Evolutionary conservation across 2,888 invertebrate species (phyloP), one percentile per base, ranked within the genome.

Genomic region (Cephalotes varians): DNA sequence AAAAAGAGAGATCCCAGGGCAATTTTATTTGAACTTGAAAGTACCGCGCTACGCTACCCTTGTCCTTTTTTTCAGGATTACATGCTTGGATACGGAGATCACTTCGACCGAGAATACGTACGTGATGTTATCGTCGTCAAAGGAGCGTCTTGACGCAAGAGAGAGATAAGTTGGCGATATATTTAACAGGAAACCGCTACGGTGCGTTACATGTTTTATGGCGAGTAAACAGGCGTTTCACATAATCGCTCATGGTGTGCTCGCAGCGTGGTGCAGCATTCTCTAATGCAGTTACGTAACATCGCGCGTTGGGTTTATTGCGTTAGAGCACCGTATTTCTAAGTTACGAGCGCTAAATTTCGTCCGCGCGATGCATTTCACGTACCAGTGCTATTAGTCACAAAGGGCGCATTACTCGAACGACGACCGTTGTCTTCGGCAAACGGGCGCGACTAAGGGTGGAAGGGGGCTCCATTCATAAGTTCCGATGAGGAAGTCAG

Each of bases 331-430:
- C 65, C 60, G 54, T 83, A 76, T 71, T 83, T 74, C 62, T 67
- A 65, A 71, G 40, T 86, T 85, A 86, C 74, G 85, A 81, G 72
- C 81, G 83, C 64, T 85, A 86, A 89, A 86, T 87, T 86, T 71
- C 58, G 21, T 51, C 12, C 49, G 49, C 47, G 60, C 31, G 18
- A 40, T 31, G 31, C 31, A 25, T 49, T 28, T 49, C 72, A 40
- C 44, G 51, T 34, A 31, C 40, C 49, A 34, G 34, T n/a, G 37
- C 44, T 25, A 56, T 76, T 64, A 37, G 60, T 73, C 34, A 54
- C 62, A 72, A 74, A 56, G 71, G 47, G 47, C 56, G 56, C 62
- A 64, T 71, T 76, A 54, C 12, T 37, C 60, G 37, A 25, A 28
- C 34, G 44, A 60, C 51, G 47, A 21, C 25, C 34, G 51, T 67